These are phyloP conservation scores for Phataginus tetradactyla DNA, from an alignment of 2,797 vertebrate genomes.

Conservation along the genomic window DNA sequence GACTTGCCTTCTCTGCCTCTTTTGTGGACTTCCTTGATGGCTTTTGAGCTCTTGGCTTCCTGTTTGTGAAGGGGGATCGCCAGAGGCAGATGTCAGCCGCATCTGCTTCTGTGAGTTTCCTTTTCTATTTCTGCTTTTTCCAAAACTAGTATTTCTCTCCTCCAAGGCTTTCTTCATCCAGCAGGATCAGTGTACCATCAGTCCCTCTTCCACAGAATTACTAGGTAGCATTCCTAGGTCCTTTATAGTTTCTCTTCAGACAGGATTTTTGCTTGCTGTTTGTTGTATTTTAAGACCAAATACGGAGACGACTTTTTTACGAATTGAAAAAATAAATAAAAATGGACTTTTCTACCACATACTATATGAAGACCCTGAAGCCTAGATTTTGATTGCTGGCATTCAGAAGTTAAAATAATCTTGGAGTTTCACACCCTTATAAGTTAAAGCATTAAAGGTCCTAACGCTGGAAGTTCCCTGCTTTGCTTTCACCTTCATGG, in stretches of 20 bases:
- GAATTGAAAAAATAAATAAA: background rate
- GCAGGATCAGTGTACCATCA: background rate
- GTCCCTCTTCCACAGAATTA: background rate
- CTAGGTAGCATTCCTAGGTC: background rate
- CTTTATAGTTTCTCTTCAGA: background rate
- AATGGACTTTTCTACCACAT: background rate
- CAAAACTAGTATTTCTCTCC: background rate
- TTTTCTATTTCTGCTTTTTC: background rate
- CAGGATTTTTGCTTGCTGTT: background rate
- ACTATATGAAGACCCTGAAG: background rate
- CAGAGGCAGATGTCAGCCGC: background rate
- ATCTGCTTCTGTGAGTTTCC: background rate
- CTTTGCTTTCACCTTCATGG: background rate
- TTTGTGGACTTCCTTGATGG: background rate
- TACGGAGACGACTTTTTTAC: background rate
- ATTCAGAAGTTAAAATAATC: conserved; percentile 17
- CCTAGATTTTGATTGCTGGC: fast-evolving
- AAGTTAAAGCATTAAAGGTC: background rate
- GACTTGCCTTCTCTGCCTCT: background rate
- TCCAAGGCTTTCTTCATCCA: background rate
- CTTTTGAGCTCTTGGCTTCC: background rate
- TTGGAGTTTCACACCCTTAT: background rate
- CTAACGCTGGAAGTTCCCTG: background rate
- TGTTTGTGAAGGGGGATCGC: background rate
- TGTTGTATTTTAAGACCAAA: background rate